Evolutionary conservation across 2,113 vertebrate genomes (phyloP).

Genomic region (Aegotheles bennettii): DNA sequence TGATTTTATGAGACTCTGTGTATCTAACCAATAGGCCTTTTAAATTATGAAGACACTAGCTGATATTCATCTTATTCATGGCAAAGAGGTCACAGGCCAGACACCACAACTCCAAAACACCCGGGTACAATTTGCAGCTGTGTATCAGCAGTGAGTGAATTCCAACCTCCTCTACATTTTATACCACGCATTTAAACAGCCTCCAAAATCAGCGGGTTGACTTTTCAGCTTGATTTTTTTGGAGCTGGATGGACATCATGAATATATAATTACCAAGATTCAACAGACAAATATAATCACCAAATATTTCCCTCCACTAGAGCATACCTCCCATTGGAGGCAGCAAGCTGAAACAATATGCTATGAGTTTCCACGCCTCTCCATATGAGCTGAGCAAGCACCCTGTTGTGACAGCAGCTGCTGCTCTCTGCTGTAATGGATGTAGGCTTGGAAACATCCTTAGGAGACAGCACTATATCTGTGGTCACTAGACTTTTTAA

Average conservation of each 20-base stretch:
- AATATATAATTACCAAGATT: background rate
- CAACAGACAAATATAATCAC: background rate
- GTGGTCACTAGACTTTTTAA: background rate
- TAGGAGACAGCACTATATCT: background rate
- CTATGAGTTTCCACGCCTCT: accelerated
- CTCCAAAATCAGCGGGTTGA: background rate
- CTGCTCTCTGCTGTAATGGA: background rate
- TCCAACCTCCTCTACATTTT: background rate
- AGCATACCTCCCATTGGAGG: background rate
- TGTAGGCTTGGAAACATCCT: background rate
- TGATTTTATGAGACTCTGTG: background rate
- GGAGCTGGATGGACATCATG: background rate
- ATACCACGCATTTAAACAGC: background rate
- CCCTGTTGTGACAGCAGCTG: background rate
- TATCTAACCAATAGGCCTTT: background rate
- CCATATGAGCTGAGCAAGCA: background rate
- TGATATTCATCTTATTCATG: background rate
- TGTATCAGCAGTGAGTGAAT: background rate
- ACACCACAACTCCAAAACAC: background rate
- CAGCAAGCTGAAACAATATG: background rate
- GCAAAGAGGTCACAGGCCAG: background rate
- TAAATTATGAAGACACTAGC: background rate
- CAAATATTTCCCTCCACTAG: background rate
- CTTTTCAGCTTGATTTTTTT: background rate
- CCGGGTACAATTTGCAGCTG: accelerated